Evolutionary conservation across 2,888 invertebrate species (phyloP).

Genomic region (Phengaris alcon): DNA sequence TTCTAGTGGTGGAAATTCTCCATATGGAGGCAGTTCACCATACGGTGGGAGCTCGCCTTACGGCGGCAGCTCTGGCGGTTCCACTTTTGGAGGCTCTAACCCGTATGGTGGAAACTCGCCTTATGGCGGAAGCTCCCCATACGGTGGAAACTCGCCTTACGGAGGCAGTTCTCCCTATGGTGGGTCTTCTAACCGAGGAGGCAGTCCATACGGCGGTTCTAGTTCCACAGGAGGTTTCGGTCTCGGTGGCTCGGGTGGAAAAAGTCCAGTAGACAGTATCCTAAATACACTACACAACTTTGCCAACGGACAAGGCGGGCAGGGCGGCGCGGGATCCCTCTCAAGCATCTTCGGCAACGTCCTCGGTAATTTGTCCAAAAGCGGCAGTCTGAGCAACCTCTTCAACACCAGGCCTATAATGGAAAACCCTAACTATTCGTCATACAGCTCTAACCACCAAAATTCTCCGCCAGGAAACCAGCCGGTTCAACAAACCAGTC

Average conservation of each 20-base stretch:
- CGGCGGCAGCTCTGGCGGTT: conserved; percentile 43
- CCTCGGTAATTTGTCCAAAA: conserved; percentile 62
- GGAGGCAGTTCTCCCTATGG: conserved; percentile 45
- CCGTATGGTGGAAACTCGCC: conserved; percentile 46
- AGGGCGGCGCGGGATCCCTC: conserved; percentile 45
- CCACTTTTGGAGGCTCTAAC: conserved; percentile 43
- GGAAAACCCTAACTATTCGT: conserved; percentile 69
- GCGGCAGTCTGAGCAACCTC: conserved; percentile 54
- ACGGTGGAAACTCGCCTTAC: conserved; percentile 46
- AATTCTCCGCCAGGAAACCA: conserved; percentile 67
- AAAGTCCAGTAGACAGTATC: conserved; percentile 38
- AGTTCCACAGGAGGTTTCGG: conserved; percentile 45
- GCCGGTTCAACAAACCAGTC: conserved; percentile 54
- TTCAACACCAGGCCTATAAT: conserved; percentile 70
- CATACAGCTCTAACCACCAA: conserved; percentile 59
- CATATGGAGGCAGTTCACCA: conserved; percentile 35
- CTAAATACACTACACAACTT: conserved; percentile 39
- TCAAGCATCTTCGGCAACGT: conserved; percentile 66
- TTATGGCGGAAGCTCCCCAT: conserved; percentile 43
- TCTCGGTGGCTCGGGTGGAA: conserved; percentile 37
- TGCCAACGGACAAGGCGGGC: conserved; percentile 39
- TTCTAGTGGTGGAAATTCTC: conserved; percentile 35
- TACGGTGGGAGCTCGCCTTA: conserved; percentile 41
- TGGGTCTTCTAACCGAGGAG: conserved; percentile 44
- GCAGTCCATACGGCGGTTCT: conserved; percentile 40